Base-by-base conservation (phyloP, 35 echinoderm and acorn worm species). In the Holothuria glaberrima region DNA sequence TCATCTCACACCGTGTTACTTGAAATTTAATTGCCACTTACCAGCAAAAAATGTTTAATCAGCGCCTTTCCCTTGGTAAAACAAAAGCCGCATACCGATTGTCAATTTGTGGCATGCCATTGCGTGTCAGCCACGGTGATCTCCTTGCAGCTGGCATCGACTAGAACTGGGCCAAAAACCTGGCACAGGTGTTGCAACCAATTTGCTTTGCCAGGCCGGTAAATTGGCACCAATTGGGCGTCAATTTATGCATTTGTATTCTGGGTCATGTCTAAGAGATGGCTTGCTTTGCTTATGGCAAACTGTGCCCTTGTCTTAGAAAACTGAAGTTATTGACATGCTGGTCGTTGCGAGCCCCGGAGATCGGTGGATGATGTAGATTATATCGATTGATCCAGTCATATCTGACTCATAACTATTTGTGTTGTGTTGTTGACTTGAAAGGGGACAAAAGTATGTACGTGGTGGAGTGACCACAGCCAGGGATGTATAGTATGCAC, bases 221-320 rank as follows among this genome's bases (percentile, higher is more conserved):
- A 59, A 84, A 84, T 84, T 84, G 80, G 80, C 80, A 84, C 80
- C 80, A 84, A 84, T 84, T 63, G 80, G 80, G 80, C 80, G 80
- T 84, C 80, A 84, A 84, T 84, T 84, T 84, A 60, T 84, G 80
- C 80, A 84, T 84, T 84, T 84, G 80, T 63, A 84, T 84, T 84
- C 80, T 84, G 80, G 80, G 80, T 84, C 80, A 84, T 63, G 80
- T 59, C 80, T 84, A 27, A 61, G 80, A 36, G 56, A 82, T 48
- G 41, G 52, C 44, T 78, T 48, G 74, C 74, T n/a, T 84, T 36
- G 80, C 56, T 84, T 5, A 61, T 63, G 80, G 80, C 80, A 84
- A 48, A 84, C 80, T 59, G 30, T 84, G 54, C 80, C 80, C 54
- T 63, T 84, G 80, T 63, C 80, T 58, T 60, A 9, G 9, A 29